Evolutionary conservation across 2,888 invertebrate species (phyloP), one percentile per base, ranked within the genome.

Genomic region (Dryomyza anilis): DNA sequence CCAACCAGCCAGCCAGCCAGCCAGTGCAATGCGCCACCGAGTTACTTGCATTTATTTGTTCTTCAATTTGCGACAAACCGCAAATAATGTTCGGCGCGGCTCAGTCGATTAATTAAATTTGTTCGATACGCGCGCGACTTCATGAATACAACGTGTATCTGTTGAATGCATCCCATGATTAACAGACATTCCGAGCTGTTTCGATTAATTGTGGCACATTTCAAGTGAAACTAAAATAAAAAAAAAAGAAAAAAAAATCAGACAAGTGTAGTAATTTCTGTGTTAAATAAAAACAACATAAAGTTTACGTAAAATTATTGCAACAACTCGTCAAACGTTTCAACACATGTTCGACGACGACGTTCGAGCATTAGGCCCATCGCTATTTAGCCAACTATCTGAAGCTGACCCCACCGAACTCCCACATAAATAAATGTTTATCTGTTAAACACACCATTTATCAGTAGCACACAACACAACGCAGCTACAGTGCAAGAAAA

Each of bases 381-480:
- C 43, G 43, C 19, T 43, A 43, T 43, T 43, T 16, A 2, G 19
- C 16, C 16, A 43, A 43, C 43, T 43, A 43, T 43, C 43, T 43
- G 1, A 16, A n/a, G 43, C 43, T 43, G 43, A 43, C 43, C 43
- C 16, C n/a, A 43, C n/a, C 16, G 16, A 43, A 43, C 43, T 43
- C 43, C 43, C 43, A 52, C 50, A 52, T 52, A 52, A 52, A 52
- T 52, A 52, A 52, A 52, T 52, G 27, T 52, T 52, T n/a, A 52
- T 52, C 3, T 16, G 43, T 19, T 55, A 33, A 33, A 27, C 39
- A 43, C 33, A 61, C 50, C 33, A 39, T n/a, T 25, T 33, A 27
- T 33, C 4, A 59, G 16, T 63, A 64, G 43, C 48, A 56, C 2
- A 56, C 21, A 55, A n/a, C n/a, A n/a, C n/a, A n/a, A n/a, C n/a